These are phyloP conservation scores for Turritopsis rubra DNA, from an alignment of 30 jellyfish, hydroid and myxozoan genomes.

Conservation along the genomic window DNA sequence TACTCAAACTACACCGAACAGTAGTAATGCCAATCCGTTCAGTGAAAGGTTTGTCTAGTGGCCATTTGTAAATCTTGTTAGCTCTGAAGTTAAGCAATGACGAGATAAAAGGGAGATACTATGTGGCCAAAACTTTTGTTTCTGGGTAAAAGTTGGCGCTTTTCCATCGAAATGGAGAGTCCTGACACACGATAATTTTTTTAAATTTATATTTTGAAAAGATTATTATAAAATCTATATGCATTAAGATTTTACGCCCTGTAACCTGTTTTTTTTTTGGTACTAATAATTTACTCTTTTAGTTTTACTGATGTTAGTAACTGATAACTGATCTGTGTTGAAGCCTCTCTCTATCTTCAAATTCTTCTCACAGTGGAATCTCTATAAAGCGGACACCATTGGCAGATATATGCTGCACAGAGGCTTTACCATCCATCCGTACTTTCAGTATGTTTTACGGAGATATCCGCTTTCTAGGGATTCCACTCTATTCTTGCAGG, in stretches of 20 bases:
- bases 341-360: background rate
- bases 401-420: background rate
- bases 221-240: slow-evolving; percentile 2
- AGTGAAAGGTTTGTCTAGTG: slow-evolving; percentile 30
- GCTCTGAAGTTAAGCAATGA: background rate
- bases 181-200: background rate
- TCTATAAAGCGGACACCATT: too few species aligned
- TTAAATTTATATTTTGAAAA: background rate
- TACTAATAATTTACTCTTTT: background rate
- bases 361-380: too few species aligned
- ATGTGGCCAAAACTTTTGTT: background rate
- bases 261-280: background rate
- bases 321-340: background rate
- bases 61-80: background rate
- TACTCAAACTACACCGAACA: slow-evolving; percentile 3
- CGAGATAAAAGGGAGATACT: background rate
- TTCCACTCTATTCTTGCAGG: too few species aligned
- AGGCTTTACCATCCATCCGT: too few species aligned
- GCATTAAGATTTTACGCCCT: background rate
- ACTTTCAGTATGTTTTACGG: too few species aligned
- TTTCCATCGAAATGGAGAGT: background rate
- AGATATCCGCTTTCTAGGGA: too few species aligned
- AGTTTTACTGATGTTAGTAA: background rate
- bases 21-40: slow-evolving; percentile 35
- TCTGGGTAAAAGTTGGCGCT: background rate